Percentiles rank a stretch among this genome's conserved stretches.
These are phyloP conservation scores for Bungarus multicinctus DNA, from an alignment of 2,113 vertebrate species.

Conservation along the genomic window DNA sequence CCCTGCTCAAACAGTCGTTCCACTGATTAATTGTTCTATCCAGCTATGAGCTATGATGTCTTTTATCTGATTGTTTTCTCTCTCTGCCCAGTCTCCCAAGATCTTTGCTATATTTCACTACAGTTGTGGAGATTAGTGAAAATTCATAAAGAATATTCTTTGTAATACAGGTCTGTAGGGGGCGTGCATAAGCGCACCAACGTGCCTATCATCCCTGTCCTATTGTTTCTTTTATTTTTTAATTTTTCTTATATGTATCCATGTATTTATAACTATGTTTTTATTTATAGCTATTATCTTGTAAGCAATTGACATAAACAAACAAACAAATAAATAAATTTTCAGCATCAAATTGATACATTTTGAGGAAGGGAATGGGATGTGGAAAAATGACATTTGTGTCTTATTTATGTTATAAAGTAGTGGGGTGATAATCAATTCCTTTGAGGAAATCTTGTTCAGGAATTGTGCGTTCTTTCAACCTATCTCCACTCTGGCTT, in stretches of 20 bases:
- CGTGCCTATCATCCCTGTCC: too few species aligned
- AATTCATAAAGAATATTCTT: background rate
- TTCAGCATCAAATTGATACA: background rate
- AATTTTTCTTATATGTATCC: too few species aligned
- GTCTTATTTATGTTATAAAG: background rate
- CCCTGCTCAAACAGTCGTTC: too few species aligned
- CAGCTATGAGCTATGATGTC: background rate
- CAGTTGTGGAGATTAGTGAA: background rate
- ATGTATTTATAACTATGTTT: too few species aligned
- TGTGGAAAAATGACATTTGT: background rate
- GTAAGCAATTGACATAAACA: too few species aligned
- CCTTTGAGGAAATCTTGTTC: background rate
- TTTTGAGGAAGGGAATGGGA: background rate
- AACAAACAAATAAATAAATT: too few species aligned
- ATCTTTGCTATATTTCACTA: background rate
- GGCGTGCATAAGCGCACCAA: too few species aligned
- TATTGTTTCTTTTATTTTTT: too few species aligned
- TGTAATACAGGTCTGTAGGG: too few species aligned
- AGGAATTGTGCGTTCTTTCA: background rate
- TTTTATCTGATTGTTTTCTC: background rate
- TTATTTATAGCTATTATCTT: too few species aligned
- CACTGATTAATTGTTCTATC: background rate
- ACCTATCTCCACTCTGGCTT: background rate
- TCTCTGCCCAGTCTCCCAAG: background rate
- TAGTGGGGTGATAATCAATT: background rate